Evolutionary conservation across 2,888 invertebrate species (phyloP).

Genomic region (Diarsia mendica): DNA sequence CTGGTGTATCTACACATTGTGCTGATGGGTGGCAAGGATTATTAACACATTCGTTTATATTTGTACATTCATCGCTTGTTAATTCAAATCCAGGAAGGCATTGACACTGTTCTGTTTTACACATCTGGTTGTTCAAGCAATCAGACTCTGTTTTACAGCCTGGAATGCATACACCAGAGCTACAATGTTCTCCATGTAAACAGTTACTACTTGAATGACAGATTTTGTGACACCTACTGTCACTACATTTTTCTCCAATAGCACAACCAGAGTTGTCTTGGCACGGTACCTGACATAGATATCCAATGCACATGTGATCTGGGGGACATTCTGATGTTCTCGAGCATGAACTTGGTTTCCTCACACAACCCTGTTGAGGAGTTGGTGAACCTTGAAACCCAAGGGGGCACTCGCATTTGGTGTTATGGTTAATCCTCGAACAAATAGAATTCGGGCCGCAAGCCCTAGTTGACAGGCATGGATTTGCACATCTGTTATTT

Average conservation of each 20-base stretch:
- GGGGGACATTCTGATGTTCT: constrained; percentile 93
- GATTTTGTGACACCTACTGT: constrained; percentile 95
- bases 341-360: constrained; percentile 93
- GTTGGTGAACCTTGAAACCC: constrained; percentile 97
- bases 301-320: constrained; percentile 94
- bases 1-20: constrained; percentile 94
- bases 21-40: constrained; percentile 95
- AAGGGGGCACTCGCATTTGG: constrained; percentile 94
- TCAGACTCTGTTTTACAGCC: constrained; percentile 96
- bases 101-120: constrained; percentile 93
- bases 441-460: constrained; percentile 97
- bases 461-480: constrained; percentile 93
- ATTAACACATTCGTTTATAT: constrained; percentile 95
- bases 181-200: constrained; percentile 96
- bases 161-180: constrained; percentile 94
- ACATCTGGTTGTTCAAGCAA: constrained; percentile 94
- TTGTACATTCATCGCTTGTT: constrained; percentile 93
- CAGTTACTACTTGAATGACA: constrained; percentile 97
- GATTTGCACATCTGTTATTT: constrained; percentile 95
- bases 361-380: constrained; percentile 96
- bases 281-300: constrained; percentile 95
- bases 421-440: constrained; percentile 93
- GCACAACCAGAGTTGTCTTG: constrained; percentile 94
- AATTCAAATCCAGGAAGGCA: constrained; percentile 94
- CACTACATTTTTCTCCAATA: constrained; percentile 95